These are phyloP conservation scores for Peromyscus aztecus DNA, from an alignment of 2,797 vertebrate species.

Conservation along the genomic window DNA sequence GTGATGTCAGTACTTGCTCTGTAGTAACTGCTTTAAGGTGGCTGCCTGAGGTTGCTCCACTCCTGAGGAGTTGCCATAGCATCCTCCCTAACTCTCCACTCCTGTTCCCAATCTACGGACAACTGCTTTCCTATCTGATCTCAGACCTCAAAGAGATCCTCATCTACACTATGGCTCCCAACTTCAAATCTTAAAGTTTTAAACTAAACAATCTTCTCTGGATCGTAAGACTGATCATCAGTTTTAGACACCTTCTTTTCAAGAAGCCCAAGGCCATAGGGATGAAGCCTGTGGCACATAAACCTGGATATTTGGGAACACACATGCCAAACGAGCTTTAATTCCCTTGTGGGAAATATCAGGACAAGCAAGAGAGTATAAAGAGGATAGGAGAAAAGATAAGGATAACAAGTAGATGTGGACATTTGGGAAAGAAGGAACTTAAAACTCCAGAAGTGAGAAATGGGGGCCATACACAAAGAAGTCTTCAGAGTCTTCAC, in stretches of 20 bases:
- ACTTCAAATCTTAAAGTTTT: slow-evolving; percentile 22
- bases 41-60: background rate
- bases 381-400: background rate
- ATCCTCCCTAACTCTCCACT: background rate
- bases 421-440: background rate
- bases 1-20: background rate
- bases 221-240: background rate
- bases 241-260: slow-evolving; percentile 47
- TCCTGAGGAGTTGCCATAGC: background rate
- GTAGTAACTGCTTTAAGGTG: background rate
- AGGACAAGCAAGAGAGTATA: background rate
- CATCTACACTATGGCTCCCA: background rate
- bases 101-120: background rate
- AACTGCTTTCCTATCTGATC: background rate
- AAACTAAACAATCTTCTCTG: background rate
- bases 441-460: background rate
- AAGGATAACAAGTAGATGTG: background rate
- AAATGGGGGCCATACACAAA: background rate
- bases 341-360: background rate
- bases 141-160: background rate
- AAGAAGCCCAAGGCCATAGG: slow-evolving; percentile 4
- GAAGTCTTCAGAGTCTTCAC: background rate
- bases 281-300: background rate
- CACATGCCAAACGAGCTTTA: background rate
- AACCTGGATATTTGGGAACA: background rate